Evolutionary conservation across 2,113 vertebrate genomes (phyloP).

Genomic region (Passer domesticus): DNA sequence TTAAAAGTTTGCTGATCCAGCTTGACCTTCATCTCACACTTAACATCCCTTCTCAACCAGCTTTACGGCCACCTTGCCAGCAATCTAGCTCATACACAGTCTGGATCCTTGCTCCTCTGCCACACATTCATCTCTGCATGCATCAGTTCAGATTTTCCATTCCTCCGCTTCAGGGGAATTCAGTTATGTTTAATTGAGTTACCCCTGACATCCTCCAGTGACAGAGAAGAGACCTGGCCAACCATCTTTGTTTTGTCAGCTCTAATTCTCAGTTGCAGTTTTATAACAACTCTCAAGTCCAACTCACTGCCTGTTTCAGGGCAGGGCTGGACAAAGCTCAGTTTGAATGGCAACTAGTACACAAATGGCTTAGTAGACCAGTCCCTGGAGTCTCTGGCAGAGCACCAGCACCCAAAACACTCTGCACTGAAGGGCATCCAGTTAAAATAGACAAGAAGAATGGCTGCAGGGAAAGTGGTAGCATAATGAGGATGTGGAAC

Average conservation of each 20-base stretch:
- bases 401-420: not conserved
- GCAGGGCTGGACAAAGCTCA: not conserved
- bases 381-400: not conserved
- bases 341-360: not conserved
- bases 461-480: not conserved
- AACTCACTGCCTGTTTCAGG: not conserved
- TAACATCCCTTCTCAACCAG: not conserved
- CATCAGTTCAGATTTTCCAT: not conserved
- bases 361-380: not conserved
- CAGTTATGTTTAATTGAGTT: slow-evolving; percentile 23
- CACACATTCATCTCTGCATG: not conserved
- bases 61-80: not conserved
- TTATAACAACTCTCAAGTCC: not conserved
- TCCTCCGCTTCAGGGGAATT: not conserved
- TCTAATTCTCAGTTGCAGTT: not conserved
- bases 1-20: not conserved
- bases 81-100: not conserved
- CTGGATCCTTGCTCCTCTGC: not conserved
- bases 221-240: not conserved
- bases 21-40: not conserved
- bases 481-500: not conserved
- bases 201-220: not conserved
- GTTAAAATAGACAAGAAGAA: not conserved
- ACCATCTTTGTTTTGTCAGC: not conserved
- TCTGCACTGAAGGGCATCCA: not conserved